phyloP scores from a whole-genome alignment of 2,888 invertebrate genomes.

The Tachystola acroxantha region DNA sequence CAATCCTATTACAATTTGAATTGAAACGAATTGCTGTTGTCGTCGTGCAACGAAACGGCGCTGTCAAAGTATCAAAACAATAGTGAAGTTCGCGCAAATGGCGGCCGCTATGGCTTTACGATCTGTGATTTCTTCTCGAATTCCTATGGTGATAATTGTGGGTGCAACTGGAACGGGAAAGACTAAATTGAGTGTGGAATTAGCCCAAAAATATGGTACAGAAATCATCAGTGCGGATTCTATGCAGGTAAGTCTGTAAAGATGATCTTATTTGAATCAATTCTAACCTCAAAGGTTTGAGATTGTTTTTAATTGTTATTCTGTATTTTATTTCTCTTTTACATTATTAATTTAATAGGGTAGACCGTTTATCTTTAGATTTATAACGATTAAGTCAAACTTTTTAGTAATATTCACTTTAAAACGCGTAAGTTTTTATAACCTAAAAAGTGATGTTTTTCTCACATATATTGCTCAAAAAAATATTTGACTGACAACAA shows the following conservation, averaged over 20 bases:
- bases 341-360: too few relatives aligned
- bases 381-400: too few relatives aligned
- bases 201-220: constrained; percentile 90
- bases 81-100: constrained; percentile 61
- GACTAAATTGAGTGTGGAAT: constrained; percentile 95
- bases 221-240: constrained; percentile 99
- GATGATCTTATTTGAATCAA: not conserved
- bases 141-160: constrained; percentile 91
- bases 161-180: constrained; percentile 99
- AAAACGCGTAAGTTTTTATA: too few relatives aligned
- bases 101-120: constrained; percentile 56
- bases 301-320: constrained; percentile 3
- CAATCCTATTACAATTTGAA: not conserved
- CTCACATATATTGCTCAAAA: too few relatives aligned
- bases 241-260: constrained; percentile 88
- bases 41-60: not conserved
- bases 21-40: too few relatives aligned
- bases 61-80: constrained; percentile 38
- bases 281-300: constrained; percentile 6
- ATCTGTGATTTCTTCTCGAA: constrained; percentile 51
- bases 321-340: too few relatives aligned
- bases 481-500: too few relatives aligned
- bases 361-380: too few relatives aligned
- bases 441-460: too few relatives aligned
- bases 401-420: too few relatives aligned